Conservation (phyloP, 2,797 vertebrate species). For the Halcyon smyrnensis region DNA sequence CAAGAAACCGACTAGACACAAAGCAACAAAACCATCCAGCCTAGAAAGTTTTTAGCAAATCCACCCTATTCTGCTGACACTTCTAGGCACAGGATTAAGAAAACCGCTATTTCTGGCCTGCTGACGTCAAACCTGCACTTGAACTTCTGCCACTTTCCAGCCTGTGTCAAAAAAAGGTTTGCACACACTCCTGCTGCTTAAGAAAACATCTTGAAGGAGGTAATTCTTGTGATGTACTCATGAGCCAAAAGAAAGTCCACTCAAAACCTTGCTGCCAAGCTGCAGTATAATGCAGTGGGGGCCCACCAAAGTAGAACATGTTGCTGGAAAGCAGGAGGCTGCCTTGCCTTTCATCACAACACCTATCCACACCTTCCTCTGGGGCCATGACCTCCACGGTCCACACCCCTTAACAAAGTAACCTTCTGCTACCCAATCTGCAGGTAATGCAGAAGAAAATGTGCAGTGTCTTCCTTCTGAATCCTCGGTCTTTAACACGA, state of each 20-base stretch:
- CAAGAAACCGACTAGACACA: background rate
- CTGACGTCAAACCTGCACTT: background rate
- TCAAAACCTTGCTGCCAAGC: background rate
- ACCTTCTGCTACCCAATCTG: background rate
- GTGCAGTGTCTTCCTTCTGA: background rate
- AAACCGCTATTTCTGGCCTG: background rate
- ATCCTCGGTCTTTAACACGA: background rate
- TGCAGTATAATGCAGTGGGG: background rate
- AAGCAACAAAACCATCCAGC: background rate
- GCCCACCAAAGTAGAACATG: background rate
- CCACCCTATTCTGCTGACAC: background rate
- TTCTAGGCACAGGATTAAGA: background rate
- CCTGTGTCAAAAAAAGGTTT: background rate
- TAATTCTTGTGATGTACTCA: background rate
- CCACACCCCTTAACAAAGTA: background rate
- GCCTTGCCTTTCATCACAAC: background rate
- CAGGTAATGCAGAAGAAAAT: background rate
- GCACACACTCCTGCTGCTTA: background rate
- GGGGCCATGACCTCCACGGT: accelerated
- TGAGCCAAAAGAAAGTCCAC: background rate
- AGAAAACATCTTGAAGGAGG: background rate
- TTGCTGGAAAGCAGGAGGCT: background rate
- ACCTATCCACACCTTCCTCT: background rate
- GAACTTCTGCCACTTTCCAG: background rate
- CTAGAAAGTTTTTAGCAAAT: background rate